phyloP scores from a whole-genome alignment of 2,113 vertebrate genomes.

The Gasterosteus aculeatus region DNA sequence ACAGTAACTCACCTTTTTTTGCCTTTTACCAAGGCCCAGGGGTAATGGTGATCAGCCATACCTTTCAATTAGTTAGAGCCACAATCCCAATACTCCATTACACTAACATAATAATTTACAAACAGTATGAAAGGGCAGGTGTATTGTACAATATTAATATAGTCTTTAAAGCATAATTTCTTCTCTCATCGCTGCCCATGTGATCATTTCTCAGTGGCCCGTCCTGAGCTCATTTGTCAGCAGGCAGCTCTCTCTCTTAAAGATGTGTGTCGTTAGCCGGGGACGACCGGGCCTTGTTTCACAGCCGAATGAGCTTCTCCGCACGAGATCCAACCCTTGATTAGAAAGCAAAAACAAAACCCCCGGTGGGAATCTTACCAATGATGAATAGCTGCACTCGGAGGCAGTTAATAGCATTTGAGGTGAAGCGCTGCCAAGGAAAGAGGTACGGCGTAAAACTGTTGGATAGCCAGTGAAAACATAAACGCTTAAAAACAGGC shows the following conservation, averaged over 20 bases:
- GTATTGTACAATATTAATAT: not conserved
- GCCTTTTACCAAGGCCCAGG: too few relatives aligned
- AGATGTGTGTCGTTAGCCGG: slow-evolving; percentile 50
- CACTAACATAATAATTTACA: not conserved
- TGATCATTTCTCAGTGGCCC: slow-evolving; percentile 8
- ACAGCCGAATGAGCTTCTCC: slow-evolving; percentile 57
- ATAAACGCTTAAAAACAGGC: slow-evolving; percentile 7
- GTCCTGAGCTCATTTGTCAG: slow-evolving; percentile 61
- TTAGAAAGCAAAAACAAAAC: slow-evolving; percentile 67
- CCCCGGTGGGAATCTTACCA: slow-evolving; percentile 51
- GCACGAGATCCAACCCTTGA: slow-evolving; percentile 59
- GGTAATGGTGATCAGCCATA: not conserved
- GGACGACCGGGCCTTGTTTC: slow-evolving; percentile 63
- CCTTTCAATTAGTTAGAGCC: not conserved
- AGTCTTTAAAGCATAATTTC: slow-evolving; percentile 5
- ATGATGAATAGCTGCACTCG: slow-evolving; percentile 61
- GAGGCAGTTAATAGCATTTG: slow-evolving; percentile 52
- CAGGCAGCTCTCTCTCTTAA: slow-evolving; percentile 34
- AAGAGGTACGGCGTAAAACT: slow-evolving; percentile 26
- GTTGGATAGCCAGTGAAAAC: slow-evolving; percentile 16
- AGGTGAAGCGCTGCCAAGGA: slow-evolving; percentile 45
- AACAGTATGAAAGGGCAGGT: not conserved
- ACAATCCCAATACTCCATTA: not conserved
- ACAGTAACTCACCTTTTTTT: too few relatives aligned
- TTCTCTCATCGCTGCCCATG: slow-evolving; percentile 10